phyloP scores from a whole-genome alignment of 2,888 invertebrate species.

The Hirtodrosophila histrioides region DNA sequence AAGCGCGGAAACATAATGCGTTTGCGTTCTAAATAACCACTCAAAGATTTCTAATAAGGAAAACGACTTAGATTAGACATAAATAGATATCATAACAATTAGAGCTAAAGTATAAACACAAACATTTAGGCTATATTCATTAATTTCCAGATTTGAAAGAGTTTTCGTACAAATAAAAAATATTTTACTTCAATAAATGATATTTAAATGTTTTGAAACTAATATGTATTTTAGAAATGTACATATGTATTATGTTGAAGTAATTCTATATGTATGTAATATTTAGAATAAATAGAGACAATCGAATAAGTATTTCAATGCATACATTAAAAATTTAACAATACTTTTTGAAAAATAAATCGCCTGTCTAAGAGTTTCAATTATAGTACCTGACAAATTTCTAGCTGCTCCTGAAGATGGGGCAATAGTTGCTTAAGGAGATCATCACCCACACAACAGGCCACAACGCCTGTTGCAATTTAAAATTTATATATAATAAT shows the following conservation, averaged over 20 bases:
- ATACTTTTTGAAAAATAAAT: no score
- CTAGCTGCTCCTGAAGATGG: slow-evolving; percentile 97
- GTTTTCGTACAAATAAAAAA: background rate
- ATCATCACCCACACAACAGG: slow-evolving; percentile 98
- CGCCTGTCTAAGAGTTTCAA: background rate
- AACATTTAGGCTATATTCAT: no score
- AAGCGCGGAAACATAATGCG: slow-evolving; percentile 97
- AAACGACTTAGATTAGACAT: background rate
- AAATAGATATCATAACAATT: no score
- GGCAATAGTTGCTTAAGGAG: slow-evolving; percentile 95
- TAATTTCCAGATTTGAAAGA: no score
- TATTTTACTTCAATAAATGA: background rate
- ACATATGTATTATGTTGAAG: no score
- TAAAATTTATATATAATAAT: background rate
- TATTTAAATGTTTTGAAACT: no score
- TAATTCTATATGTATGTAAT: no score
- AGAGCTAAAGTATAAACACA: no score
- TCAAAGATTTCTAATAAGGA: slow-evolving; percentile 90
- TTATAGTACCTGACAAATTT: slow-evolving; percentile 90
- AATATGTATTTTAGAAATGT: no score
- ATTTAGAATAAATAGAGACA: no score
- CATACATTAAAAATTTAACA: no score
- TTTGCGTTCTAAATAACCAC: slow-evolving; percentile 96
- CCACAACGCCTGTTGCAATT: slow-evolving; percentile 87
- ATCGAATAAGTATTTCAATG: no score